Evolutionary conservation across 2,888 invertebrate genomes (phyloP), one percentile per base, ranked within the genome.

Genomic region (Papilio protenor): DNA sequence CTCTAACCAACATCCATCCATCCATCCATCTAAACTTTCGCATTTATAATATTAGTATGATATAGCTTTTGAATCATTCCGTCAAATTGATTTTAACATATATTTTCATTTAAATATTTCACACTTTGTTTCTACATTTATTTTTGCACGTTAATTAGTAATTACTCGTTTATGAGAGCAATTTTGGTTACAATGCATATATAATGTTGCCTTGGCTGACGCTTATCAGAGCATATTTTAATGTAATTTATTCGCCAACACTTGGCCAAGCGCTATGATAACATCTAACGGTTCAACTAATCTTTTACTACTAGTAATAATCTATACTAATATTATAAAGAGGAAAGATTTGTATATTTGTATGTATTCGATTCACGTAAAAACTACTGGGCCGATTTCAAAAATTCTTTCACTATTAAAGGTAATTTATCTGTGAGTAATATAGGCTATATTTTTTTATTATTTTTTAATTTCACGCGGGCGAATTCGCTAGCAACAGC

Each of bases 181-280:
- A 75, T 55, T 18, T 52, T 40, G 40, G 18, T 70, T 18, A 76
- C 57, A 23, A 57, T 71, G 40, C 75, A 66, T 75, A 21, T 14
- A 49, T 11, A 66, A 66, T 33, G 40, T 16, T 45, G 59, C 76
- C 76, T 77, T 77, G 77, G 23, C 23, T 55, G 18, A 61, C 0
- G 23, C 23, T 73, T 69, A 77, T 73, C 57, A 73, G 73, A 66
- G 66, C 77, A 66, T 73, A 49, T 73, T 73, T 69, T n/a, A 59
- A 59, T 18, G 70, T 76, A 21, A 45, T 11, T 21, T 5, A 55
- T 52, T 59, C 61, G 64, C 33, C 57, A 61, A 18, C 16, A 27
- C 12, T 23, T 55, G n/a, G 52, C 52, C 52, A 71, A 71, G 49
- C 18, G 23, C 23, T 16, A 5, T 23, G 69, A 73, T 77, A 73